Percentiles rank a stretch among this genome's conserved stretches.
Conservation (phyloP, 2,113 vertebrate genomes). For the Dendrocopos noguchii region DNA sequence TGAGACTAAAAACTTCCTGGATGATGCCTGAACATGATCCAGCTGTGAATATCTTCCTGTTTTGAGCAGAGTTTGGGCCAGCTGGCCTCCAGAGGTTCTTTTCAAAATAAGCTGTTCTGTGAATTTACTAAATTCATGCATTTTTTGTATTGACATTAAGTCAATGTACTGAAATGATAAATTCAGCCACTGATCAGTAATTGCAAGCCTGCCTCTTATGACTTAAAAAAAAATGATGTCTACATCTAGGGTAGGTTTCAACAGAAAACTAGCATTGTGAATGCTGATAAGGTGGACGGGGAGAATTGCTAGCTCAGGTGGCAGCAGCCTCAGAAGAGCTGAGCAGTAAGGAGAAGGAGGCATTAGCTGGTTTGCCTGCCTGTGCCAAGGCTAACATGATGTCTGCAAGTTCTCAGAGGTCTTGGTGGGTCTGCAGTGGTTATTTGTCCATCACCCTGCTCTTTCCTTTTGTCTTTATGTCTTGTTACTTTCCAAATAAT, state of each 20-base stretch:
- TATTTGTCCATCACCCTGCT: neutral
- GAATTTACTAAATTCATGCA: neutral
- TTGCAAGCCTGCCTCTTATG: neutral
- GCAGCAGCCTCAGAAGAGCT: neutral
- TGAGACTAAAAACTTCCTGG: neutral
- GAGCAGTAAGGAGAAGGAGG: neutral
- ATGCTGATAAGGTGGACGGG: neutral
- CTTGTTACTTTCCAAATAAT: neutral
- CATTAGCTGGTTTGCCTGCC: neutral
- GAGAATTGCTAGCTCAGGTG: neutral
- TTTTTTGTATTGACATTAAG: neutral
- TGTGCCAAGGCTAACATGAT: neutral
- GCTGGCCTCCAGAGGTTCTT: neutral
- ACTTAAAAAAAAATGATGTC: accelerated
- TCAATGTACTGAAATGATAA: neutral
- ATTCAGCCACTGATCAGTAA: neutral
- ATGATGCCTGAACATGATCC: neutral
- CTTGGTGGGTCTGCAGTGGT: neutral
- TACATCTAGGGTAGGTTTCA: neutral
- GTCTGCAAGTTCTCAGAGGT: neutral
- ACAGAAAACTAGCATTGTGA: neutral
- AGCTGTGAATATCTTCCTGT: neutral
- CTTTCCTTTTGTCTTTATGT: neutral
- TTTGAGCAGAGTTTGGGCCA: neutral
- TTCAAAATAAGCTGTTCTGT: neutral